These are phyloP conservation scores for Vicugna pacos DNA, from an alignment of 2,113 vertebrate genomes.

Conservation along the genomic window DNA sequence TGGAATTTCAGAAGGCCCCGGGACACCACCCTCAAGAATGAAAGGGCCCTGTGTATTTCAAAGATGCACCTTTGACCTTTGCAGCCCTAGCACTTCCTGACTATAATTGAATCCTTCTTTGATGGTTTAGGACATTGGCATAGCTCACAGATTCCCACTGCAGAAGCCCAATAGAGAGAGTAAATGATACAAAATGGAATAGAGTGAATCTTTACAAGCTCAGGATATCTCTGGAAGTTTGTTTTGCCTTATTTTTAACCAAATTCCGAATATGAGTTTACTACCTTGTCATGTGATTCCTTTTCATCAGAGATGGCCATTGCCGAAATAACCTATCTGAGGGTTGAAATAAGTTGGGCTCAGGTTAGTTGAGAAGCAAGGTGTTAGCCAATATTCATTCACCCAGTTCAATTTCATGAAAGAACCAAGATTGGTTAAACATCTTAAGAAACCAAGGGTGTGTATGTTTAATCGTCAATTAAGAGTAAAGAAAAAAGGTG, in stretches of 20 bases:
- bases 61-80: constrained; percentile 49
- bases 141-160: not conserved
- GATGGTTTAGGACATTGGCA: not conserved
- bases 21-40: not conserved
- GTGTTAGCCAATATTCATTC: not conserved
- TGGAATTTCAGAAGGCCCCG: not conserved
- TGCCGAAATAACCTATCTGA: constrained; percentile 40
- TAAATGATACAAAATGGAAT: not conserved
- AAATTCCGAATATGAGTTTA: constrained; percentile 33
- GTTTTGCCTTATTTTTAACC: constrained; percentile 25
- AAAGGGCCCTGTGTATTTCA: constrained; percentile 57
- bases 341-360: not conserved
- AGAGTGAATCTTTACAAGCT: not conserved
- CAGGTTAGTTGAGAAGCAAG: not conserved
- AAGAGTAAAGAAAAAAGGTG: not conserved
- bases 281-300: not conserved
- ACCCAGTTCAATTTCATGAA: not conserved
- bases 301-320: constrained; percentile 44
- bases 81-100: not conserved
- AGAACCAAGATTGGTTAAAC: constrained; percentile 29
- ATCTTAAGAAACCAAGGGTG: not conserved
- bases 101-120: not conserved
- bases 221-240: not conserved
- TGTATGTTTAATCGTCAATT: not conserved
- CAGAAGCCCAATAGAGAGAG: not conserved